These are phyloP conservation scores for Peromyscus nudipes DNA, from an alignment of 2,797 vertebrate genomes.

Conservation along the genomic window DNA sequence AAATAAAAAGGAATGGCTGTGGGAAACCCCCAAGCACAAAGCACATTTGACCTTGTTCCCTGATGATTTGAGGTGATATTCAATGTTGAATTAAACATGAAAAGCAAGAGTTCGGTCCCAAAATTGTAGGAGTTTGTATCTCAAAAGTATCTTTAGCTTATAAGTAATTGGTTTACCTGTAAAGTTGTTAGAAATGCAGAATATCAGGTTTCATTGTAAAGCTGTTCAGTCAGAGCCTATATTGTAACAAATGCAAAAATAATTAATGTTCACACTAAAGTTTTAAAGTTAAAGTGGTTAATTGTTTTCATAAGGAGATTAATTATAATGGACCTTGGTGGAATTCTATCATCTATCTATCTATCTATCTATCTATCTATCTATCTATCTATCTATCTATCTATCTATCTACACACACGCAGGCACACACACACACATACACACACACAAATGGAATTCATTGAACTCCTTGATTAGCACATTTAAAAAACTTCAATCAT, in stretches of 20 bases:
- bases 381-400: background rate
- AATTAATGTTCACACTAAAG: background rate
- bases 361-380: background rate
- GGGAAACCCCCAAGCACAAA: background rate
- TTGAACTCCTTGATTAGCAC: background rate
- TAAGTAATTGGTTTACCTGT: background rate
- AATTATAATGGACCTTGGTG: background rate
- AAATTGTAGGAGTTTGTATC: slow-evolving; percentile 21
- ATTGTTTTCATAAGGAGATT: background rate
- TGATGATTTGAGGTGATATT: background rate
- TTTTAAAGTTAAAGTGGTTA: background rate
- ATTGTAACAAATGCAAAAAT: background rate
- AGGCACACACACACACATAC: no score
- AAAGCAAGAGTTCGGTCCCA: background rate
- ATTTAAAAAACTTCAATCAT: slow-evolving; percentile 6
- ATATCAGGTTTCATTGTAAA: background rate
- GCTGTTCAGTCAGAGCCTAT: background rate
- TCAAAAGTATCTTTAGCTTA: background rate
- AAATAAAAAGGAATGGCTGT: background rate
- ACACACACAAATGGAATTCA: background rate
- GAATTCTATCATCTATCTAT: background rate
- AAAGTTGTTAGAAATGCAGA: background rate
- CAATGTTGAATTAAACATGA: slow-evolving; percentile 2
- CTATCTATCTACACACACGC: background rate
- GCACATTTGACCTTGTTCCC: background rate